Evolutionary conservation across 2,888 invertebrate genomes (phyloP).

Genomic region (Aporophyla nigra): DNA sequence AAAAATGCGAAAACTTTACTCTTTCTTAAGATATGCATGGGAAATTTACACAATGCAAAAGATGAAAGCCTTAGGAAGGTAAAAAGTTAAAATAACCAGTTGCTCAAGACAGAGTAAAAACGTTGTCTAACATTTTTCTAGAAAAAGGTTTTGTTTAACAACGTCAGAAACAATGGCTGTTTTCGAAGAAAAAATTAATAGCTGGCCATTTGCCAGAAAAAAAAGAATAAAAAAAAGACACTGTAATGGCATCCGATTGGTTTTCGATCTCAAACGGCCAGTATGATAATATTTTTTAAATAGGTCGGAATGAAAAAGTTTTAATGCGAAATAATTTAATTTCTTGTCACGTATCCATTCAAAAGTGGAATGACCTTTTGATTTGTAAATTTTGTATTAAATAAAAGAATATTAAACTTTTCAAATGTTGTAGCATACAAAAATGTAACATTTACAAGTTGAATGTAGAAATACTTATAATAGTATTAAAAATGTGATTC

Average conservation of each 20-base stretch:
- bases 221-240: slow-evolving; percentile 3
- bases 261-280: slow-evolving; percentile 33
- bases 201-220: slow-evolving; percentile 2
- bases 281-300: neutral
- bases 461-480: slow-evolving; percentile 52
- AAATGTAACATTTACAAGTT: slow-evolving; percentile 26
- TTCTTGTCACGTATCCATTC: neutral
- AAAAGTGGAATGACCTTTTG: neutral
- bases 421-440: slow-evolving; percentile 8
- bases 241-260: slow-evolving; percentile 31
- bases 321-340: neutral
- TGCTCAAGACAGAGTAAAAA: slow-evolving; percentile 31
- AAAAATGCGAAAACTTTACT: slow-evolving; percentile 16
- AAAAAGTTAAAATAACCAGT: slow-evolving; percentile 42
- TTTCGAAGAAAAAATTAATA: slow-evolving; percentile 23
- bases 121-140: slow-evolving; percentile 5
- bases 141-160: slow-evolving; percentile 20
- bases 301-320: slow-evolving; percentile 10
- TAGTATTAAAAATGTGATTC: slow-evolving; percentile 74
- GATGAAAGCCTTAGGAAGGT: slow-evolving; percentile 22
- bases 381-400: neutral
- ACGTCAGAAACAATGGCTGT: slow-evolving; percentile 4
- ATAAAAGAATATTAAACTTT: neutral
- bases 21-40: slow-evolving; percentile 38
- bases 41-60: slow-evolving; percentile 35